Percentiles rank a stretch among this genome's conserved stretches.
These are phyloP conservation scores for Apogon talboti DNA, from an alignment of 2,797 vertebrate species.

Conservation along the genomic window DNA sequence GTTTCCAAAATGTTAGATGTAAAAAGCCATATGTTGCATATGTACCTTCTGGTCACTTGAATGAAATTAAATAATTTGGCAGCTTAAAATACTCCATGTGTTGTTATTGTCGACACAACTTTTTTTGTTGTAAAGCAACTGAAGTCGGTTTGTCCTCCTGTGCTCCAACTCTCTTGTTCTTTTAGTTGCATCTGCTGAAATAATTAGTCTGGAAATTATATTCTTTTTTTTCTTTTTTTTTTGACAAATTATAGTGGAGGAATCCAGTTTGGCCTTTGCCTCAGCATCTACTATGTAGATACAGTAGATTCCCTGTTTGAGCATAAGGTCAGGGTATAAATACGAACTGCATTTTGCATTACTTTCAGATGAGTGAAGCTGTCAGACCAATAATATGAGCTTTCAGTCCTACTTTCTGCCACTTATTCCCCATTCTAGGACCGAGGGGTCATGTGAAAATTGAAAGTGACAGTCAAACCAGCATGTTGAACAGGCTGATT, in stretches of 20 bases:
- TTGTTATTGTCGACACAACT: conserved; percentile 31
- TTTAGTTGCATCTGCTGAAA: conserved; percentile 83
- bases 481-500: conserved; percentile 96
- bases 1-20: neutral
- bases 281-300: conserved; percentile 86
- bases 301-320: conserved; percentile 85
- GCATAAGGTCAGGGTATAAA: conserved; percentile 94
- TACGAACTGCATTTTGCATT: conserved; percentile 99
- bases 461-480: conserved; percentile 96
- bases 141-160: conserved; percentile 20
- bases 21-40: conserved; percentile 42
- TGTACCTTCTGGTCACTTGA: conserved; percentile 40
- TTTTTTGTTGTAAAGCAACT: conserved; percentile 28
- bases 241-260: conserved; percentile 83
- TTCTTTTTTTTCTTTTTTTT: conserved; percentile 42
- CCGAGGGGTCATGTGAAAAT: conserved; percentile 96
- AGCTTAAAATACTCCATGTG: conserved; percentile 26
- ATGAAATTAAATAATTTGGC: conserved; percentile 9
- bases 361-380: conserved; percentile 99
- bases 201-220: conserved; percentile 84
- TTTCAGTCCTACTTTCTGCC: conserved; percentile 95
- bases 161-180: conserved; percentile 51
- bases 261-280: conserved; percentile 72
- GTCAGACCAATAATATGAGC: conserved; percentile 98
- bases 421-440: conserved; percentile 94